phyloP scores from a whole-genome alignment of 1,140 invertebrate genomes.

The Drosophila sulfurigaster region DNA sequence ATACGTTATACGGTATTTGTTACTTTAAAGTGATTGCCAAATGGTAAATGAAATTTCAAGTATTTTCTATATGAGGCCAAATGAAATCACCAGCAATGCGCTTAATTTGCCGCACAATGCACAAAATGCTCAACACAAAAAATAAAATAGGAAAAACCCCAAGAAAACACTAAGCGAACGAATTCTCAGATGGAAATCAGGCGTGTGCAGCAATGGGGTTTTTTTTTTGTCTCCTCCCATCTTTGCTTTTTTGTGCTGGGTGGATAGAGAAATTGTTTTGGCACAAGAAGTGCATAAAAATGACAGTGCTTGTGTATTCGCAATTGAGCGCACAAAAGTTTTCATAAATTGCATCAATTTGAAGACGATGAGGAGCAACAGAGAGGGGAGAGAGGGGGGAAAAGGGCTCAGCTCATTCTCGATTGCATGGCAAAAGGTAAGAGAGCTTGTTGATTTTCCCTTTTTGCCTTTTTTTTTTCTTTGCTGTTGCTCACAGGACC shows the following conservation, averaged over 20 bases:
- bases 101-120: slow-evolving; percentile 79
- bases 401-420: slow-evolving; percentile 4
- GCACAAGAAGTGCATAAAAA: slow-evolving; percentile 78
- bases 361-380: slow-evolving; percentile 37
- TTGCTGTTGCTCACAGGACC: neutral
- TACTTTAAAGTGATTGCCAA: slow-evolving; percentile 68
- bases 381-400: neutral
- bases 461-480: slow-evolving; percentile 32
- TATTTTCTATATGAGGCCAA: slow-evolving; percentile 60
- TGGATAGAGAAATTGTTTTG: slow-evolving; percentile 70
- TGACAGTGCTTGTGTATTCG: slow-evolving; percentile 77
- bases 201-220: slow-evolving; percentile 42
- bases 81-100: slow-evolving; percentile 77
- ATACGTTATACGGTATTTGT: slow-evolving; percentile 37
- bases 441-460: slow-evolving; percentile 56
- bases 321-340: slow-evolving; percentile 82
- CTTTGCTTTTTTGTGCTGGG: neutral
- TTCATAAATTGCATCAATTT: slow-evolving; percentile 83
- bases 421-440: slow-evolving; percentile 66
- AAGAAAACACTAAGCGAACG: slow-evolving; percentile 27
- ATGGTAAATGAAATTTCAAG: slow-evolving; percentile 64
- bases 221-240: no score
- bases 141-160: slow-evolving; percentile 17
- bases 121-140: slow-evolving; percentile 46
- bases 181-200: slow-evolving; percentile 37